These are phyloP conservation scores for Dinomys branickii DNA, from an alignment of 2,113 vertebrate genomes.

Conservation along the genomic window DNA sequence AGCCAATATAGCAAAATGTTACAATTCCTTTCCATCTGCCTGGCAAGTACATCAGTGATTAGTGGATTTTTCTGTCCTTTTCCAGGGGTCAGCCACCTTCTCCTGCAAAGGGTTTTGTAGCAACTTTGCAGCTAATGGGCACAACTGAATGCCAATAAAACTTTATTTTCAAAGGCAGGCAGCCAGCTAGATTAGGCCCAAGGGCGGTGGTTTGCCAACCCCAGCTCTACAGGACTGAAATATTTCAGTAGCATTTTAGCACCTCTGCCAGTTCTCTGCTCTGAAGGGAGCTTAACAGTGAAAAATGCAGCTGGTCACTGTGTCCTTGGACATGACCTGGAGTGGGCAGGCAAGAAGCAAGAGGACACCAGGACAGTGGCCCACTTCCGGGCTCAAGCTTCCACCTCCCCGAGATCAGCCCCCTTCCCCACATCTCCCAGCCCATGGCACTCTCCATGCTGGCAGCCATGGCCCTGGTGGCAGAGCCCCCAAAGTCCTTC, in stretches of 20 bases:
- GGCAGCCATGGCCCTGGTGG: rapidly evolving
- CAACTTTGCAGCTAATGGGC: background rate
- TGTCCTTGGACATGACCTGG: rapidly evolving
- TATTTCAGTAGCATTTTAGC: background rate
- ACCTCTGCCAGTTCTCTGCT: background rate
- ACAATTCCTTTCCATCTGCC: background rate
- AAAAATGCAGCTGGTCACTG: background rate
- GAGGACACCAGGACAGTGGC: rapidly evolving
- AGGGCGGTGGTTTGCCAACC: no score
- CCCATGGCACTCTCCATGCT: rapidly evolving
- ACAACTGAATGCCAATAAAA: background rate
- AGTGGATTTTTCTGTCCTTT: no score
- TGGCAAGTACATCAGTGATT: rapidly evolving
- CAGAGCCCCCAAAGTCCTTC: background rate
- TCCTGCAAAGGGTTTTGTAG: background rate
- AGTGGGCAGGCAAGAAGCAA: no score
- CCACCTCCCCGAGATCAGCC: rapidly evolving
- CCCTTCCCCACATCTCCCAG: background rate
- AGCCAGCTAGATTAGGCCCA: background rate
- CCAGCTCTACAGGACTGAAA: background rate
- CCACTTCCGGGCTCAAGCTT: background rate
- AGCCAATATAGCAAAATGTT: background rate
- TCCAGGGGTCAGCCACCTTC: background rate
- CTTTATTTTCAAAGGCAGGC: background rate
- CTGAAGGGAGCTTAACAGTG: background rate